A percentile compares a stretch with the other conserved stretches of the same genome.
Evolutionary conservation across 2,113 vertebrate genomes (phyloP).

Genomic region (Numida meleagris): DNA sequence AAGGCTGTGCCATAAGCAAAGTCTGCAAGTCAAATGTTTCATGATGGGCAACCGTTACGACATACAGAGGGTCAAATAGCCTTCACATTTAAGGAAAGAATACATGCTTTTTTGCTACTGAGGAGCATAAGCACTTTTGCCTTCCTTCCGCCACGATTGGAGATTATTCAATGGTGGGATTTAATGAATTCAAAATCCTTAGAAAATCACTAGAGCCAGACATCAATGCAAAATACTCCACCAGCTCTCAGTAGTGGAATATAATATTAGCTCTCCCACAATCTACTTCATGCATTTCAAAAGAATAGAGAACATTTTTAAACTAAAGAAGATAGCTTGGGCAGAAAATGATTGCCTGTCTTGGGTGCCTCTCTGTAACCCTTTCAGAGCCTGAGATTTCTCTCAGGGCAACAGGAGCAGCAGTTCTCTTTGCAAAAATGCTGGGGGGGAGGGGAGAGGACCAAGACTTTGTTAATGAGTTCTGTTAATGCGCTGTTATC

Average conservation of each 20-base stretch:
- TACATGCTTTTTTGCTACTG: conserved; percentile 8
- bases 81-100: neutral
- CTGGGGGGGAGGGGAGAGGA: neutral
- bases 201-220: conserved; percentile 66
- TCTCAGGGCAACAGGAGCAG: neutral
- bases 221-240: conserved; percentile 72
- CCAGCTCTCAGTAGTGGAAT: conserved; percentile 69
- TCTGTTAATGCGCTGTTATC: neutral
- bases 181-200: conserved; percentile 74
- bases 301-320: conserved; percentile 61
- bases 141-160: conserved; percentile 39
- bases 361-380: conserved; percentile 49
- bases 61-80: neutral
- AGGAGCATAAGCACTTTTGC: conserved; percentile 40
- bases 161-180: conserved; percentile 65
- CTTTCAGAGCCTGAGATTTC: conserved; percentile 13
- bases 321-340: conserved; percentile 61
- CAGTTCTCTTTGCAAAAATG: neutral
- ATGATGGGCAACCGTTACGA: neutral
- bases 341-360: conserved; percentile 54
- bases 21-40: conserved; percentile 26
- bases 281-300: conserved; percentile 67
- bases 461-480: neutral
- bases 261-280: conserved; percentile 69
- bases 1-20: neutral